Conservation (phyloP, 2,888 invertebrate species). For the Dorcus hopei region DNA sequence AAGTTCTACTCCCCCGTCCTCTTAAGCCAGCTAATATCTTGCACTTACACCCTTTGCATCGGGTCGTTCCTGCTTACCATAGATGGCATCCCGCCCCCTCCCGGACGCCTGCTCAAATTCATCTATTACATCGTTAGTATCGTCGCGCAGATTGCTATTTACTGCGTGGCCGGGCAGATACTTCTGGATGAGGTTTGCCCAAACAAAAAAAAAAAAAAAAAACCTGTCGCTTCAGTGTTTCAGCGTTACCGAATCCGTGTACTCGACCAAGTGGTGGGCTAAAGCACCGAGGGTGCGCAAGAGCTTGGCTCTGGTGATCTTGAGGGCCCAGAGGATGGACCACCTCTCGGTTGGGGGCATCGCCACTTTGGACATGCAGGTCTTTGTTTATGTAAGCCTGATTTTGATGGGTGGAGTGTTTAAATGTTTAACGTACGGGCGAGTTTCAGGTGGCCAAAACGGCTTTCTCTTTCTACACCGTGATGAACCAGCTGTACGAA, state of each 20-base stretch:
- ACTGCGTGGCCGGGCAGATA: background rate
- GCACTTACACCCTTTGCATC: slow-evolving; percentile 3
- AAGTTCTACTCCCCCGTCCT: background rate
- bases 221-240: background rate
- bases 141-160: background rate
- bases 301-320: background rate
- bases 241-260: background rate
- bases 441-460: slow-evolving; percentile 4
- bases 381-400: slow-evolving; percentile 3
- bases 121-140: slow-evolving; percentile 1
- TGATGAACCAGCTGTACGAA: slow-evolving; percentile 5
- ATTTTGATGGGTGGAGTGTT: background rate
- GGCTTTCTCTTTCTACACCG: slow-evolving; percentile 4
- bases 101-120: background rate
- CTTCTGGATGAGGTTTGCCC: slow-evolving; percentile 1
- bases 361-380: background rate
- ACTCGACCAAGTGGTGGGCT: background rate
- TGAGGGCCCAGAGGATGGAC: background rate
- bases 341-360: background rate
- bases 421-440: background rate
- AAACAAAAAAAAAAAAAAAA: background rate
- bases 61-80: slow-evolving; percentile 3
- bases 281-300: background rate
- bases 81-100: background rate
- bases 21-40: slow-evolving; percentile 2